A percentile compares a stretch with the other conserved stretches of the same genome.
These are phyloP conservation scores for Octodon degus DNA, from an alignment of 2,113 vertebrate species.

Conservation along the genomic window DNA sequence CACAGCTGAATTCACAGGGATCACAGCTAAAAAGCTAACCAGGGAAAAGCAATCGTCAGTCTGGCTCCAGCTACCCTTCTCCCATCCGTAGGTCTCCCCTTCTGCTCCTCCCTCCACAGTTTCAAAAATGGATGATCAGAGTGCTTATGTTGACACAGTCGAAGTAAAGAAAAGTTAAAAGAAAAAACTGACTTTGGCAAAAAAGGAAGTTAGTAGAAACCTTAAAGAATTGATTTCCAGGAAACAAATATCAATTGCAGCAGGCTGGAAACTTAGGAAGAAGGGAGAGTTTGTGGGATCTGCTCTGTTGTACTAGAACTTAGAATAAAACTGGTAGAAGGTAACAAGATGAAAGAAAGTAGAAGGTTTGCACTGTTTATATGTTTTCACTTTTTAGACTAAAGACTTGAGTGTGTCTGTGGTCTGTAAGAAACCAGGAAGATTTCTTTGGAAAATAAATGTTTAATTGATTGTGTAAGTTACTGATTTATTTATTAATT, in stretches of 20 bases:
- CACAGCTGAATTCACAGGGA: not conserved
- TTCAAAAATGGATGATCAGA: not conserved
- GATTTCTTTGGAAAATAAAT: not conserved
- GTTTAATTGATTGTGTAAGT: not conserved
- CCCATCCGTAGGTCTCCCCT: too few species aligned
- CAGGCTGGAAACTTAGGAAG: not conserved
- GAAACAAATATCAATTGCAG: not conserved
- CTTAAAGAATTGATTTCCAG: constrained; percentile 27
- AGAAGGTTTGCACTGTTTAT: not conserved
- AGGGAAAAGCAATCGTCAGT: not conserved
- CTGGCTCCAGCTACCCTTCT: not conserved
- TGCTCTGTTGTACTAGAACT: not conserved
- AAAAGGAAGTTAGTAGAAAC: constrained; percentile 1
- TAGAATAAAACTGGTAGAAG: not conserved
- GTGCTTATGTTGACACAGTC: not conserved
- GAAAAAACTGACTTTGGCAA: not conserved
- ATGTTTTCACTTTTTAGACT: constrained; percentile 18
- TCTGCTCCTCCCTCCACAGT: not conserved
- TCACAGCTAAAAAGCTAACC: not conserved
- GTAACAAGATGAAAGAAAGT: not conserved
- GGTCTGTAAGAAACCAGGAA: not conserved
- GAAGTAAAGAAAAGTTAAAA: constrained; percentile 6
- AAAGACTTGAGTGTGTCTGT: not conserved
- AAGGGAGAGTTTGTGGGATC: not conserved
- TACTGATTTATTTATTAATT: not conserved